Conservation (phyloP, 2,797 vertebrate genomes). For the Chloroceryle amazona region DNA sequence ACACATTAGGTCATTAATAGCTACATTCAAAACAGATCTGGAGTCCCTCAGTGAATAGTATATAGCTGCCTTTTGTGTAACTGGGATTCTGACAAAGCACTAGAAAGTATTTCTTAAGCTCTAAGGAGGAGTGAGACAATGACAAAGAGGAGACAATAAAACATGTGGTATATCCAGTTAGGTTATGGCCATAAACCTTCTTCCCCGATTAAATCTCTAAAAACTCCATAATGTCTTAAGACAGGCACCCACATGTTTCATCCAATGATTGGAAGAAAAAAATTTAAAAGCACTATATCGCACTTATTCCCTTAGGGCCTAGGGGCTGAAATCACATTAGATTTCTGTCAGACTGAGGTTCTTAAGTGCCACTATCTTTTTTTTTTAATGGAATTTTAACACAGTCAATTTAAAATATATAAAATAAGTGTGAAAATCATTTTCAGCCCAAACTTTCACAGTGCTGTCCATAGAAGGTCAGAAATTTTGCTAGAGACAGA, state of each 20-base stretch:
- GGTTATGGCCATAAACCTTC: background rate
- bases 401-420: background rate
- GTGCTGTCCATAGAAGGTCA: background rate
- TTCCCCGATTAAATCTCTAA: background rate
- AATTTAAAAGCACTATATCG: background rate
- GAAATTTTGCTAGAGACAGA: background rate
- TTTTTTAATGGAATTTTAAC: background rate
- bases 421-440: background rate
- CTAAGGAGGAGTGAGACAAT: background rate
- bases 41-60: background rate
- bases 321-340: background rate
- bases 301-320: background rate
- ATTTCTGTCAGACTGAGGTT: background rate
- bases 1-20: slow-evolving; percentile 22
- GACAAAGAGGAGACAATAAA: background rate
- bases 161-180: background rate
- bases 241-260: background rate
- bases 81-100: background rate
- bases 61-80: slow-evolving; percentile 21
- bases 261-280: background rate
- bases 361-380: background rate
- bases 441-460: background rate
- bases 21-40: background rate
- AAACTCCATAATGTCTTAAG: background rate
- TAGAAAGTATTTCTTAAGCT: background rate